A percentile compares a stretch with the other conserved stretches of the same genome.
These are phyloP conservation scores for Cetoscarus ocellatus DNA, from an alignment of 2,797 vertebrate genomes.

Conservation along the genomic window DNA sequence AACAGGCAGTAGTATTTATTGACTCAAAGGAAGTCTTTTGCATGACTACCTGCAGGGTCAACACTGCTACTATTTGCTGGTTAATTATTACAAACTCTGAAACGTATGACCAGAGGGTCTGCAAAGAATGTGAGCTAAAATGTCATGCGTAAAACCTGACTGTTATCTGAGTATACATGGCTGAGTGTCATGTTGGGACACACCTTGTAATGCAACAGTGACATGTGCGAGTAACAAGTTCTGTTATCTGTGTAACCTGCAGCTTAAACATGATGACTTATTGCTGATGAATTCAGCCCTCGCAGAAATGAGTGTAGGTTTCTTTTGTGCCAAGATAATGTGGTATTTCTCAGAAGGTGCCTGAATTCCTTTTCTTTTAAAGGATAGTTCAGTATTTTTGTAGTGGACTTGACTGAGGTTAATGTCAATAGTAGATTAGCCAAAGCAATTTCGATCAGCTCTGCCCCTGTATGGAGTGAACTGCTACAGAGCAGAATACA, in stretches of 20 bases:
- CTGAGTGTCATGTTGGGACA: constrained; percentile 10
- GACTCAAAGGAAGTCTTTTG: constrained; percentile 53
- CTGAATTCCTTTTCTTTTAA: too few species aligned
- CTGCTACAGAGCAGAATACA: too few species aligned
- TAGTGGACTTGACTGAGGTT: too few species aligned
- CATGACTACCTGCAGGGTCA: constrained; percentile 32
- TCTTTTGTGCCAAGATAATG: neutral
- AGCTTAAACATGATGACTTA: constrained; percentile 8
- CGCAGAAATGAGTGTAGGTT: neutral
- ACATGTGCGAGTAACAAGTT: constrained; percentile 12
- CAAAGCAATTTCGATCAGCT: too few species aligned
- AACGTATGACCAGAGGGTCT: constrained; percentile 9
- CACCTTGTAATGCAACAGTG: constrained; percentile 10
- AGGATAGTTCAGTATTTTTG: too few species aligned
- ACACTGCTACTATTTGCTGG: constrained; percentile 29
- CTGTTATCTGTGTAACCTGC: constrained; percentile 10
- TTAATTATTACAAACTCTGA: constrained; percentile 44
- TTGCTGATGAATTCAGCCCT: neutral
- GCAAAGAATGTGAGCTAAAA: constrained; percentile 17
- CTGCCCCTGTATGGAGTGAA: too few species aligned
- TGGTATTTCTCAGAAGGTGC: too few species aligned
- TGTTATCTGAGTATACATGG: neutral
- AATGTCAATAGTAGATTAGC: too few species aligned
- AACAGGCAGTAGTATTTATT: constrained; percentile 46
- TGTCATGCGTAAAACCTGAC: neutral